A percentile compares a stretch with the other conserved stretches of the same genome.
Evolutionary conservation across 2,797 vertebrate genomes (phyloP).

Genomic region (Gobionotothen gibberifrons): DNA sequence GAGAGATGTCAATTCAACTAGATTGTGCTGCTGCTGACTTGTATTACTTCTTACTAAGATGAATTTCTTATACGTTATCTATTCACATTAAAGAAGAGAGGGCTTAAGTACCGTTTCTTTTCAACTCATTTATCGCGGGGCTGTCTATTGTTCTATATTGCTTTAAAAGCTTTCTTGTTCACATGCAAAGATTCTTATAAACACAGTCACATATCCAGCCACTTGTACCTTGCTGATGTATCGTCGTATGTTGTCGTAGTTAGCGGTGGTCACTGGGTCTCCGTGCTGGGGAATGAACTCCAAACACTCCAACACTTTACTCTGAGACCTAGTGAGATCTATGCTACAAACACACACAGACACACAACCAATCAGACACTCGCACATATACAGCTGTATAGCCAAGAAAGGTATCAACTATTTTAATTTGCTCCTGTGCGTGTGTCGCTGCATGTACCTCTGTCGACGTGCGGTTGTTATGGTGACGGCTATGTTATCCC

Average conservation of each 20-base stretch:
- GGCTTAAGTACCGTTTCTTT: background rate
- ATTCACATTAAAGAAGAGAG: no score
- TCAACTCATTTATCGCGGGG: background rate
- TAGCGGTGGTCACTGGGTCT: slow-evolving; percentile 90
- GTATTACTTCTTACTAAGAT: background rate
- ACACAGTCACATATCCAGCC: background rate
- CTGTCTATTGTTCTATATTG: background rate
- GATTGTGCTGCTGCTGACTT: background rate
- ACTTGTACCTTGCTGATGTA: slow-evolving; percentile 92
- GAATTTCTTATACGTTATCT: no score
- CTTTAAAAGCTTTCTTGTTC: background rate
- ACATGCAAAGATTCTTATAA: background rate
- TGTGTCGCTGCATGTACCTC: slow-evolving; percentile 78
- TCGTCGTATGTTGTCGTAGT: slow-evolving; percentile 90
- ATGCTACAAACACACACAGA: slow-evolving; percentile 80
- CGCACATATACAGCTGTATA: background rate
- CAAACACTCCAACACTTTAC: slow-evolving; percentile 93
- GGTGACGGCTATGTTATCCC: slow-evolving; percentile 95
- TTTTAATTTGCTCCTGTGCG: background rate
- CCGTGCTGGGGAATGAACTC: slow-evolving; percentile 94
- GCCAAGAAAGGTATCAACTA: background rate
- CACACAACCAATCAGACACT: slow-evolving; percentile 17
- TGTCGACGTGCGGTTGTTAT: slow-evolving; percentile 89
- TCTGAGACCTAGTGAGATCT: slow-evolving; percentile 89
- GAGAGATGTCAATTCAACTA: background rate